Evolutionary conservation across 2,888 invertebrate species (phyloP), one percentile per base, ranked within the genome.

Genomic region (Conomelus anceps): DNA sequence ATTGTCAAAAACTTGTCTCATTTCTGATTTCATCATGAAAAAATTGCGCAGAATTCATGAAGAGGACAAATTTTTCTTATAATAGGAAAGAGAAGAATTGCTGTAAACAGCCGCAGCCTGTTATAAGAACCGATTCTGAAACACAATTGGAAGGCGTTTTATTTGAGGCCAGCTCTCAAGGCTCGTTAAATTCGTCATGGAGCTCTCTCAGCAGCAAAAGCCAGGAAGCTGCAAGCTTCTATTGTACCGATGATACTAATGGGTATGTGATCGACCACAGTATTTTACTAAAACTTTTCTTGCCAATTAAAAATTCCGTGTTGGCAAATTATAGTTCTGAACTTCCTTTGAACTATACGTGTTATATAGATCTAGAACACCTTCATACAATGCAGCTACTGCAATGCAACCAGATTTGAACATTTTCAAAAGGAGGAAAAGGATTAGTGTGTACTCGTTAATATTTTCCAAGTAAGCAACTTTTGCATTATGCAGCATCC

Each of bases 161-260:
- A 0, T 86, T 90, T n/a, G 91, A 91, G 84, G 26, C 90, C 22
- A 90, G 90, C 89, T 91, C 90, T 0, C 91, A 91, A 85, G 94
- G 94, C 88, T 95, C 95, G n/a, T 93, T 95, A 85, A 95, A 94
- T 92, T 95, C 95, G 90, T 94, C 93, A 91, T 94, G 94, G 91
- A 95, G 95, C 92, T 94, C 94, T 9, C 90, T 91, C 24, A 91
- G 91, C 86, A 91, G 90, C 88, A 91, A 91, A 88, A 90, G 91
- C 63, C 91, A 90, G 24, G 90, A 90, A 63, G 89, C 90, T 23
- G 90, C 90, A 7, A 89, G 89, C 63, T 85, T 85, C 63, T 41
- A 24, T 29, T 26, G 24, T 23, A 86, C 26, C 24, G 86, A 86
- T 26, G 86, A 86, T 86, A 86, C 86, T 23, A 86, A 86, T 86